A percentile compares a stretch with the other conserved stretches of the same genome.
phyloP scores from a whole-genome alignment of 2,888 invertebrate genomes.

The Drosophila emarginata region DNA sequence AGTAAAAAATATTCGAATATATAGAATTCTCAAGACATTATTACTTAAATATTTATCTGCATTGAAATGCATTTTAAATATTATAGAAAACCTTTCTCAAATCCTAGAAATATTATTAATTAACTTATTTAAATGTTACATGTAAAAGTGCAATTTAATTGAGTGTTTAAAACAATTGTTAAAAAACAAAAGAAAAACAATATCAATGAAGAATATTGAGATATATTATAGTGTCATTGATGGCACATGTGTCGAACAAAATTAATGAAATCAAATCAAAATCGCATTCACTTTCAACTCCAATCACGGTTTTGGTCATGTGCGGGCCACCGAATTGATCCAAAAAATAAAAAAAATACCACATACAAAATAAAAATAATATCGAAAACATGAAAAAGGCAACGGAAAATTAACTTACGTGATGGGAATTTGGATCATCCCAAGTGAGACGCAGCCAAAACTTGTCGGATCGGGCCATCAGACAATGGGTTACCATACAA shows the following conservation, averaged over 20 bases:
- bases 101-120: too few species aligned
- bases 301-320: constrained; percentile 19
- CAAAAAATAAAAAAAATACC: constrained; percentile 11
- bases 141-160: not conserved
- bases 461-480: constrained; percentile 13
- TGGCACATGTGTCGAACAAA: constrained; percentile 40
- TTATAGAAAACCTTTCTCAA: too few species aligned
- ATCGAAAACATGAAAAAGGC: constrained; percentile 25
- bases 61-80: too few species aligned
- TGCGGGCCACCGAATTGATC: not conserved
- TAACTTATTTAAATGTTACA: not conserved
- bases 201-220: not conserved
- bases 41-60: too few species aligned
- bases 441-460: constrained; percentile 42
- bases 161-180: not conserved
- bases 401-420: constrained; percentile 61
- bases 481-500: constrained; percentile 15
- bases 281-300: constrained; percentile 70
- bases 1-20: too few species aligned
- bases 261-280: constrained; percentile 50
- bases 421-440: constrained; percentile 69
- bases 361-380: not conserved
- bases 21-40: too few species aligned
- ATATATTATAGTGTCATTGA: constrained; percentile 7
- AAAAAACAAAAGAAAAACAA: not conserved